Conservation (phyloP, 2,888 invertebrate species). For the Drosophila incognita region DNA sequence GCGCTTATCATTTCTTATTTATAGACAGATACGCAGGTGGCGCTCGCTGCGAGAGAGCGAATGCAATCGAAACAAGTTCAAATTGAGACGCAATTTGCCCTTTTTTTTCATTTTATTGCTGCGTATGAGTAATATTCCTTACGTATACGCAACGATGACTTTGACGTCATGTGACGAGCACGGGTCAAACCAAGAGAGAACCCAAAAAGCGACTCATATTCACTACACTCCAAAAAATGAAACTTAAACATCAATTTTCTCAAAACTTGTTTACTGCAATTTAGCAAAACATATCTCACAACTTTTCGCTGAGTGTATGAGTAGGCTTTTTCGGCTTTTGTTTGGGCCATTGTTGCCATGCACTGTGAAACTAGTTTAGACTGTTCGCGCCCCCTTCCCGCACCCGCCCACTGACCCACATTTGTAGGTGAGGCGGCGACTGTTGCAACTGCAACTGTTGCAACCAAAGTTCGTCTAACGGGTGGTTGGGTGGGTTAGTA, state of each 20-base stretch:
- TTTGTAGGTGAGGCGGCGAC: slow-evolving; percentile 26
- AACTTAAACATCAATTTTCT: not conserved
- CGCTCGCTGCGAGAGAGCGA: slow-evolving; percentile 36
- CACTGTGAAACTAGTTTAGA: slow-evolving; percentile 53
- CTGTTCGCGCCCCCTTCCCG: not conserved
- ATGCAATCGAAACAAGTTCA: slow-evolving; percentile 15
- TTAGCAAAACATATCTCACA: not conserved
- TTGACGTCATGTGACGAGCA: slow-evolving; percentile 28
- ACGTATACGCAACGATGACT: slow-evolving; percentile 57
- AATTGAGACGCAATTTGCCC: slow-evolving; percentile 58
- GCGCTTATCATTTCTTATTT: slow-evolving; percentile 13
- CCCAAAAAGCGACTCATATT: not conserved
- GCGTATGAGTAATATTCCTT: slow-evolving; percentile 64
- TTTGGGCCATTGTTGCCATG: slow-evolving; percentile 42
- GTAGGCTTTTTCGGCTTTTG: slow-evolving; percentile 6
- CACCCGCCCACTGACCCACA: slow-evolving; percentile 46
- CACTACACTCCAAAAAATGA: not conserved
- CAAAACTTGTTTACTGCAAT: not conserved
- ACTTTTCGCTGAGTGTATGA: not conserved
- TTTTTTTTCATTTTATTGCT: not conserved
- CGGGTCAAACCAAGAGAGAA: slow-evolving; percentile 8
- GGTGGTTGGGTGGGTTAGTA: not conserved
- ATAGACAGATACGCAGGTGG: slow-evolving; percentile 11
- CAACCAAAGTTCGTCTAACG: not conserved
- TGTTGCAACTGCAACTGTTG: slow-evolving; percentile 23